Percentiles rank a stretch among this genome's conserved stretches.
phyloP scores from a whole-genome alignment of 2,113 vertebrate species.

The Lepus americanus region DNA sequence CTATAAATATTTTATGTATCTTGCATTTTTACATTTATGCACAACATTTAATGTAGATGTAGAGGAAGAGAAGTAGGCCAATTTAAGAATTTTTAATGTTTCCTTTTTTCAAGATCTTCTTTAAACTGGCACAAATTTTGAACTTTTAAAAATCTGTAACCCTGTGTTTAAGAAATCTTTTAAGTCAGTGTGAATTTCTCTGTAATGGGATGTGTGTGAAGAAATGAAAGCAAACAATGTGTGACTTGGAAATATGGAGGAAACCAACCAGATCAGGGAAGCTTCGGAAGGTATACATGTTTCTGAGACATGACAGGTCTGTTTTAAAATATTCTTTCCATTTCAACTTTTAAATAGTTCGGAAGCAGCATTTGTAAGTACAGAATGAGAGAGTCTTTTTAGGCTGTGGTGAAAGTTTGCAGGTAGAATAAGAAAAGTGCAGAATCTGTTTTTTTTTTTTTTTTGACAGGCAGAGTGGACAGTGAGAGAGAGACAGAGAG shows the following conservation, averaged over 20 bases:
- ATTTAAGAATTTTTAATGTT: not conserved
- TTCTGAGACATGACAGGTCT: not conserved
- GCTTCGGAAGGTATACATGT: not conserved
- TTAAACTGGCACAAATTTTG: not conserved
- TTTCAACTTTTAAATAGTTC: conserved; percentile 55
- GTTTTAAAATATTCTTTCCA: conserved; percentile 9
- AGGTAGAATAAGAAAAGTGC: not conserved
- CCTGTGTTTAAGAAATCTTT: conserved; percentile 6
- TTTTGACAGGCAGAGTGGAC: too few relatives aligned
- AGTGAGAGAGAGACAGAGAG: too few relatives aligned
- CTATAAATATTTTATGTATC: not conserved
- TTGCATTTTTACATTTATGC: not conserved
- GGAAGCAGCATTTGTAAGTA: conserved; percentile 24
- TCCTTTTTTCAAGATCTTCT: not conserved
- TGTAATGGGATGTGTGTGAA: not conserved
- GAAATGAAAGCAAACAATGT: not conserved
- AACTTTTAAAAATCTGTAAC: not conserved
- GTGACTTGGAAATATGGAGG: not conserved
- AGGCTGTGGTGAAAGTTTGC: conserved; percentile 37
- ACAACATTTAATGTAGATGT: not conserved
- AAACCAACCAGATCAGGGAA: not conserved
- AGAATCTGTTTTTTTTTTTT: not conserved
- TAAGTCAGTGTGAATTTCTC: not conserved
- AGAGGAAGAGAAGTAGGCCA: not conserved
- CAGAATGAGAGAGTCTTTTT: conserved; percentile 10